Base-by-base conservation (phyloP, 2,113 vertebrate genomes). In the Prietella phreatophila region DNA sequence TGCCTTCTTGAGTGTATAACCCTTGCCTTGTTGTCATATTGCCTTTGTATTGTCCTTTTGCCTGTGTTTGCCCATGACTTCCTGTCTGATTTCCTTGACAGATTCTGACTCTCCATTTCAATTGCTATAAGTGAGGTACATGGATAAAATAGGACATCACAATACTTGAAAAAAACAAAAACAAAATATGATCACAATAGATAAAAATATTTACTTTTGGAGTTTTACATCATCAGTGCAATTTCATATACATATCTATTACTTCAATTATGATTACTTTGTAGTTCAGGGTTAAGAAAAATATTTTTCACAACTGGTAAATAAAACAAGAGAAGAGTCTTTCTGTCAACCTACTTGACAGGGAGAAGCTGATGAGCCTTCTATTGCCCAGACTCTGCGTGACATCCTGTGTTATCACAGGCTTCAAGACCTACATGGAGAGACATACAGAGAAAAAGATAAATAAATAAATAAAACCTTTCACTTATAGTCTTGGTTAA, bases 321-420 rank as follows among this genome's bases (percentile, higher is more conserved):
- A 30, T 79, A 33, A 1, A 56, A 33, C 55, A 1, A 11, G 53
- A 61, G n/a, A 33, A 9, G 3, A 50, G 7, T 36, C 0, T 42
- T 27, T 3, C 47, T 13, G 60, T 39, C 13, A 50, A 84, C 94
- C 87, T 94, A 99, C 98, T 97, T 94, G 98, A 99, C 88, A 99
- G 92, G 13, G 96, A 97, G 93, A 99, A 99, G 92, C 97, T 99
- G 93, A 99, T 98, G 89, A 99, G 94, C 33, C 98, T 97, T 85
- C 98, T 96, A 91, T 94, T 98, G 91, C 97, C 97, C 91, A 96
- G 95, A 71, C 94, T 95, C 86, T 96, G 96, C 85, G 93, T 93
- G 60, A 95, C 95, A 83, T 99, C 97, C 85, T 97, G 96, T 90
- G 93, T 96, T 81, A 96, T 96, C 92, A 97, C 95, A 36, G 95